Evolutionary conservation across 2,113 vertebrate species (phyloP).

Genomic region (Ancistrus triradiatus): DNA sequence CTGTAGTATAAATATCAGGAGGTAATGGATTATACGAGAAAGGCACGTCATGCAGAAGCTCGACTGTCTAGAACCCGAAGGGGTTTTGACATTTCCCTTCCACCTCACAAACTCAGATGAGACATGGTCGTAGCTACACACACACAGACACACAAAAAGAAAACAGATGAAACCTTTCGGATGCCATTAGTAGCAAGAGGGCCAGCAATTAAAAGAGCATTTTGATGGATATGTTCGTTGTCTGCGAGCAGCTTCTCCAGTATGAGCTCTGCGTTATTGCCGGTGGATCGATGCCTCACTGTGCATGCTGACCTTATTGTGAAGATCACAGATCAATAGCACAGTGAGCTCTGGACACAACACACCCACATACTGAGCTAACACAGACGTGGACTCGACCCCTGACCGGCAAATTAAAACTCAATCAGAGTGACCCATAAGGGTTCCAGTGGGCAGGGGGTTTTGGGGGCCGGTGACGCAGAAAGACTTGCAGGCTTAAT

Average conservation of each 20-base stretch:
- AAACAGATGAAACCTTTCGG: constrained; percentile 42
- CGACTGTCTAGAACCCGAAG: constrained; percentile 1
- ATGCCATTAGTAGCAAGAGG: constrained; percentile 51
- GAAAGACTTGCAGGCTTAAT: constrained; percentile 39
- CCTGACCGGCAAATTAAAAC: constrained; percentile 70
- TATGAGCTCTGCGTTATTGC: constrained; percentile 24
- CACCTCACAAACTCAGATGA: constrained; percentile 4
- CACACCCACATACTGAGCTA: constrained; percentile 23
- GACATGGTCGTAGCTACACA: not conserved
- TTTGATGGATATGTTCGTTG: constrained; percentile 48
- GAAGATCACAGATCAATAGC: constrained; percentile 45
- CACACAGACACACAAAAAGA: not conserved
- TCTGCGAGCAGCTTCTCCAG: constrained; percentile 35
- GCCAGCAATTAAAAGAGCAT: constrained; percentile 49
- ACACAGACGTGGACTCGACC: constrained; percentile 27
- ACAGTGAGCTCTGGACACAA: constrained; percentile 19
- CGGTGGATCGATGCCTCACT: constrained; percentile 34
- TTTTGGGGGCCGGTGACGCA: constrained; percentile 22
- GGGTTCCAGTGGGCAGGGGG: constrained; percentile 36
- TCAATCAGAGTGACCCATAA: constrained; percentile 52
- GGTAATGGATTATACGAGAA: constrained; percentile 1
- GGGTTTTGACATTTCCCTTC: constrained; percentile 18
- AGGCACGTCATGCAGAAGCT: constrained; percentile 5
- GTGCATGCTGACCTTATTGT: constrained; percentile 36
- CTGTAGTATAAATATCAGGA: constrained; percentile 18